These are phyloP conservation scores for Byasa hedistus DNA, from an alignment of 2,888 invertebrate species.

Conservation along the genomic window DNA sequence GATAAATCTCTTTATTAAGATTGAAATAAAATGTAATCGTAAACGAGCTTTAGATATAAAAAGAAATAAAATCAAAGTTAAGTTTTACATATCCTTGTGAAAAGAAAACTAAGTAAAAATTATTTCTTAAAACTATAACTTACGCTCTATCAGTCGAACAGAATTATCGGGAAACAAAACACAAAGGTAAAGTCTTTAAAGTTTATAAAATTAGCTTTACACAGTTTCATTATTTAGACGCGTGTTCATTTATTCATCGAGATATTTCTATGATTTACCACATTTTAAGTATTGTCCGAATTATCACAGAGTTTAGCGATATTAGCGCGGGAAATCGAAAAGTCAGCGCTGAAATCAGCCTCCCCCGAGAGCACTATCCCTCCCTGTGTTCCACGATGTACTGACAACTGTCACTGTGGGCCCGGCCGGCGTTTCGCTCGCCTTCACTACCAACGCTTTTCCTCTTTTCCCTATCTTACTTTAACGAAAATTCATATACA, in stretches of 20 bases:
- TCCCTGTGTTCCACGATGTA: conserved; percentile 58
- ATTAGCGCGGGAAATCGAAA: conserved; percentile 65
- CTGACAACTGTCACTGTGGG: conserved; percentile 67
- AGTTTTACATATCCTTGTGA: neutral
- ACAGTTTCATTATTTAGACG: conserved; percentile 25
- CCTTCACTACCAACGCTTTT: conserved; percentile 66
- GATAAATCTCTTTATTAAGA: no score
- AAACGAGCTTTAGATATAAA: no score
- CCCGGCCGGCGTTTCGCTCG: conserved; percentile 63
- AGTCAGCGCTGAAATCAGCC: conserved; percentile 55
- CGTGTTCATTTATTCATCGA: neutral
- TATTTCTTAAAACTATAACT: conserved; percentile 43
- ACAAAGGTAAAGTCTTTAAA: conserved; percentile 62
- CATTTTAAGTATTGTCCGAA: conserved; percentile 4
- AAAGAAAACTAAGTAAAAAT: conserved; percentile 1
- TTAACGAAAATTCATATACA: conserved; percentile 67
- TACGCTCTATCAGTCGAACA: conserved; percentile 63
- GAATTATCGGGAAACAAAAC: conserved; percentile 52
- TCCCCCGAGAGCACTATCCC: conserved; percentile 66
- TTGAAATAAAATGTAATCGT: no score
- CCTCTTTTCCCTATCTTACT: conserved; percentile 73
- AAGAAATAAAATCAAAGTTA: no score
- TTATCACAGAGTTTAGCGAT: conserved; percentile 38
- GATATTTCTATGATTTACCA: neutral
- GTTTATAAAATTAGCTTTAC: conserved; percentile 30